Base-by-base conservation (phyloP, 1,140 invertebrate species). In the Ridgeia piscesae region DNA sequence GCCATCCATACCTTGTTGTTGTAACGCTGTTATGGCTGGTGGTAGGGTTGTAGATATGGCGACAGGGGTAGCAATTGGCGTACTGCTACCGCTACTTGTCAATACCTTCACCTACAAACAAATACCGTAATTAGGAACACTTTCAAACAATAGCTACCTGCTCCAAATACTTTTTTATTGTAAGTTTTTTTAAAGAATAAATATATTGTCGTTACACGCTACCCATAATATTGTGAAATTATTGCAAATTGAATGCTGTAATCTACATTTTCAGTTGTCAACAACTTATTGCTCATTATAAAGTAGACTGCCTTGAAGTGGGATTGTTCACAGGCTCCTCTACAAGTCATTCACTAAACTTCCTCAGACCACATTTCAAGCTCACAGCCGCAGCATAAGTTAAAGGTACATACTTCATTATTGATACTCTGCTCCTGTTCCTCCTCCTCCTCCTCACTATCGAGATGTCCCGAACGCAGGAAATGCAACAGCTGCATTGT, bases 371-470 rank as follows among this genome's bases (percentile, higher is more conserved):
- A 77, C 58, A 77, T 77, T 31, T 77, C 0, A 27, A 21, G 58
- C 17, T 4, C 4, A 77, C 27, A 21, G 2, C 27, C 11, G 11
- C 58, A 77, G 58, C 6, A 77, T 77, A 17, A 90, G 4, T 91
- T 33, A 91, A 17, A 90, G 0, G 91, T 33, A 93, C 88, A 91
- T 21, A 77, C 58, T 93, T 95, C 95, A 92, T 95, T 94, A 93
- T 94, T 94, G 50, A 94, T 94, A 93, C 94, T 94, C 48, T 94
- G 93, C 93, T 95, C 95, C 91, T 94, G 93, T 58, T 58, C 77
- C 31, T 96, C 95, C 93, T 97, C 97, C 50, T 97, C 97, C 92
- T 97, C 97, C 93, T 97, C 97, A 93, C 97, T 96, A 95, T 98
- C 97, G 2, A 92, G 35, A 89, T 88, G 34, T 34, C 50, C 91